These are phyloP conservation scores for Syrrhaptes paradoxus DNA, from an alignment of 2,113 vertebrate species.

Conservation along the genomic window DNA sequence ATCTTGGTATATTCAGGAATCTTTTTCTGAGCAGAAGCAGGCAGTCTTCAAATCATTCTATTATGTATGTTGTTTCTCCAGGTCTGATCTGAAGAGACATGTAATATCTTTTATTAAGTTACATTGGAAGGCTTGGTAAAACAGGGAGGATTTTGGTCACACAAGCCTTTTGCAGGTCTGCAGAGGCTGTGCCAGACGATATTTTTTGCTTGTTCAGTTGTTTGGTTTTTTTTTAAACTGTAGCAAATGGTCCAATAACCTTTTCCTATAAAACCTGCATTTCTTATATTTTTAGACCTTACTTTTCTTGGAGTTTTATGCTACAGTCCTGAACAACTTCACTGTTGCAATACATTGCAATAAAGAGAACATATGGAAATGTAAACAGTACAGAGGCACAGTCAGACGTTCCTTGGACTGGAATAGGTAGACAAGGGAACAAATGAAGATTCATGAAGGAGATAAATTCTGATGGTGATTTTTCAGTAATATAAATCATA, in stretches of 20 bases:
- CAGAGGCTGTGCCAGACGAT: not conserved
- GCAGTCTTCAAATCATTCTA: not conserved
- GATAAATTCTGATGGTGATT: not conserved
- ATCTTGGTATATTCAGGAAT: not conserved
- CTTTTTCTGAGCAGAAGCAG: not conserved
- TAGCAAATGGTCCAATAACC: not conserved
- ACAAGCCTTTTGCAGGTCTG: not conserved
- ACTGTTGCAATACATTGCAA: not conserved
- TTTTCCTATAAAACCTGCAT: not conserved
- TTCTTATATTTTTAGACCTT: not conserved
- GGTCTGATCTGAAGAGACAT: not conserved
- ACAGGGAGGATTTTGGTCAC: not conserved
- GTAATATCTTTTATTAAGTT: not conserved
- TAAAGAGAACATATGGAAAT: not conserved
- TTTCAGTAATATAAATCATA: not conserved
- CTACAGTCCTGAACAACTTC: not conserved
- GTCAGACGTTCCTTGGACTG: not conserved
- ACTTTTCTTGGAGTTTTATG: not conserved
- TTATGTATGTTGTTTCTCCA: not conserved
- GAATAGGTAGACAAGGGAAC: not conserved
- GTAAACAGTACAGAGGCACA: not conserved
- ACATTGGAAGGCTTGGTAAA: not conserved
- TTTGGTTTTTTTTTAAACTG: not conserved
- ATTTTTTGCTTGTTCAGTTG: not conserved
- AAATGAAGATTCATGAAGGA: not conserved